Evolutionary conservation across 1,140 invertebrate genomes (phyloP).

Genomic region (Drosophila nasuta): DNA sequence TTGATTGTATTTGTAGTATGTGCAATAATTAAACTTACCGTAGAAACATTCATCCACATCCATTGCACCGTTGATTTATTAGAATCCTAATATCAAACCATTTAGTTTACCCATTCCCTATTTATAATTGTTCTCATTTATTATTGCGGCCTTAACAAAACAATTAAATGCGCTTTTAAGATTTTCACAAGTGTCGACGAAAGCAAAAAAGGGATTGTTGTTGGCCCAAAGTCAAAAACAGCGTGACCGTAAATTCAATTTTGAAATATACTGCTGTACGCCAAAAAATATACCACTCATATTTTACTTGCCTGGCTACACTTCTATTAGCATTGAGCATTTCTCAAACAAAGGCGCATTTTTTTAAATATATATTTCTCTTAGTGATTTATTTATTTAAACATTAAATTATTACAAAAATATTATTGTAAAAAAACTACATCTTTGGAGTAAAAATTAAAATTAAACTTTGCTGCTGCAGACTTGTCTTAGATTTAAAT

Average conservation of each 20-base stretch:
- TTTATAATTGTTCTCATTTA: neutral
- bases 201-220: slow-evolving; percentile 46
- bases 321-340: too few species aligned
- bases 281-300: neutral
- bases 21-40: slow-evolving; percentile 29
- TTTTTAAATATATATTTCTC: neutral
- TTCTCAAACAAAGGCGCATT: neutral
- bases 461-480: slow-evolving; percentile 27
- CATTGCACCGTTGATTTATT: slow-evolving; percentile 38
- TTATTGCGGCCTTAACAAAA: neutral
- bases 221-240: slow-evolving; percentile 3
- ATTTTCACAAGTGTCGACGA: slow-evolving; percentile 44
- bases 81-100: neutral
- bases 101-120: slow-evolving; percentile 20
- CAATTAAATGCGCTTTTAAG: neutral
- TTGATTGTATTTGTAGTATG: neutral
- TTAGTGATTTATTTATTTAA: slow-evolving; percentile 15
- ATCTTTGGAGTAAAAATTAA: slow-evolving; percentile 42
- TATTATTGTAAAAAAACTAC: slow-evolving; percentile 35
- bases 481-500: slow-evolving; percentile 4
- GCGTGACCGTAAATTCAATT: neutral
- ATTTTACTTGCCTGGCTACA: neutral
- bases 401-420: slow-evolving; percentile 31
- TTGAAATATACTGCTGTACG: neutral
- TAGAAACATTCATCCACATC: slow-evolving; percentile 49